Evolutionary conservation across 2,797 vertebrate genomes (phyloP), one percentile per base, ranked within the genome.

Genomic region (Chelidonichthys spinosus): DNA sequence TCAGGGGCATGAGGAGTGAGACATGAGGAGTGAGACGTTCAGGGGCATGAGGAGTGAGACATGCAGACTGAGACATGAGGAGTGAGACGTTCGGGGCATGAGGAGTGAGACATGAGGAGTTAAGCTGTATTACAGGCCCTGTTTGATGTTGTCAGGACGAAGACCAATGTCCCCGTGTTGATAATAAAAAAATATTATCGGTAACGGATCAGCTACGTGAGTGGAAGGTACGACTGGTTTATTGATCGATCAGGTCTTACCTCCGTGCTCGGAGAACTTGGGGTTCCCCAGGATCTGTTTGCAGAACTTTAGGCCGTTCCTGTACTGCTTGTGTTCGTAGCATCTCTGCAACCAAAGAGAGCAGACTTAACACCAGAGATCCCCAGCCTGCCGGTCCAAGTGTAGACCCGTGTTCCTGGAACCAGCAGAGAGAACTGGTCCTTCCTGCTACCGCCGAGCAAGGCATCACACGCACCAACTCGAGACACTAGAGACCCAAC

Each of bases 321-420:
- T 96, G 93, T 99, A 99, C 89, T 99, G 97, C 88, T 99, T 99
- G 92, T 98, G 97, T 90, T 99, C 97, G 0, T 99, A 99, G 94
- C 97, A 99, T 92, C 97, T 95, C 97, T 99, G 95, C 32, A 50
- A 72, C 4, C 49, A 67, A 17, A 64, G 18, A 54, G 44, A 69
- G 44, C 10, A 60, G 14, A 67, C 10, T 55, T 33, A 1, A 46
- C 11, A 40, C 52, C 17, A 73, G 33, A 9, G 25, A 25, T 25
- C 25, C 25, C 25, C 25, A 25, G 25, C 1, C 25, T 25, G 25
- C 25, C 25, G 4, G 49, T 7, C 40, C 3, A 32, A 39, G 36
- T 46, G 50, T 15, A 58, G 0, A 3, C n/a, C 37, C 0, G 3
- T 56, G 5, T 14, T 54, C 15, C 15, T 35, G 40, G 11, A n/a